Evolutionary conservation across 2,888 invertebrate species (phyloP), one percentile per base, ranked within the genome.

Genomic region (Hydroisotoma schaefferi): DNA sequence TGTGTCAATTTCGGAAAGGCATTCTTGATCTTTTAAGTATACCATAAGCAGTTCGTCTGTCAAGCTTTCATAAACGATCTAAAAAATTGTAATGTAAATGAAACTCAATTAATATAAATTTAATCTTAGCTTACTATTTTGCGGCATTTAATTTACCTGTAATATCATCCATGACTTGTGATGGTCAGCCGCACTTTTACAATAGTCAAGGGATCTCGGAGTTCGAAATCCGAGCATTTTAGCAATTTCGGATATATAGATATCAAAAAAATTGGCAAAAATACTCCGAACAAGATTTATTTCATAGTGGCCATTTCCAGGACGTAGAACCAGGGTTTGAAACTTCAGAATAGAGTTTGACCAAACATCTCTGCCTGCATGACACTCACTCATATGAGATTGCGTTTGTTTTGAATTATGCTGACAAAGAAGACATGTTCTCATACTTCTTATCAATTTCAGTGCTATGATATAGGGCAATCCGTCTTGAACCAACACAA

Each of bases 91-190:
- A 33, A 33, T 33, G 8, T 33, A 8, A 10, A 10, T 33, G 8
- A 8, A 10, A 10, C 15, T 33, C 8, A 15, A 33, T 33, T 15
- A 15, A 10, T 15, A 33, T 15, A 33, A 33, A 15, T 33, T 33
- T 33, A 15, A 10, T 10, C 15, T 33, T 33, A 33, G 15, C 8
- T 33, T 33, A 33, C 15, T 33, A 33, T 33, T 8, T 10, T 15
- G 15, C n/a, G 15, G 15, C 15, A 33, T 18, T 20, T 20, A 43
- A 20, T 18, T 18, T 10, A 43, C 43, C 43, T 43, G 12, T 28
- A 43, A 25, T 26, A 55, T 55, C 38, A 29, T 26, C 57, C 57
- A 57, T 3, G 43, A 38, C n/a, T 22, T 5, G 26, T 51, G 49
- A 38, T 48, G 57, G 43, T 40, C 38, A 20, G 18, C 43, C 18